These are phyloP conservation scores for Phoebastria nigripes DNA, from an alignment of 2,797 vertebrate genomes.

Conservation along the genomic window DNA sequence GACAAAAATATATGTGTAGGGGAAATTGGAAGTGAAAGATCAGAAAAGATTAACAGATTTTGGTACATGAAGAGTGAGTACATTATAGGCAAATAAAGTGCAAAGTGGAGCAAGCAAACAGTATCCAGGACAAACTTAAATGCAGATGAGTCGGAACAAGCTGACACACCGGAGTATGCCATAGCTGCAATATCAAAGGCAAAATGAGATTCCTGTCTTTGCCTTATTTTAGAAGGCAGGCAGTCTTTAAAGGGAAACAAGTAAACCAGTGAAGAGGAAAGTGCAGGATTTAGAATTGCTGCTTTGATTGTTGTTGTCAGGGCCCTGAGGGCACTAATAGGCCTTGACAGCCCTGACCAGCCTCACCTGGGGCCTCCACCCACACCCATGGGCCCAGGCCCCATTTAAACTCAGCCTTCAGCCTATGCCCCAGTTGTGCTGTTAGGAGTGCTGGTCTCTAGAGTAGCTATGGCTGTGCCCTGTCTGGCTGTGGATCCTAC, in stretches of 20 bases:
- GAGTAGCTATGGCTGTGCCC: accelerated
- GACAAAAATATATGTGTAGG: background rate
- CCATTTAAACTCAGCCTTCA: background rate
- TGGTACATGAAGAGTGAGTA: background rate
- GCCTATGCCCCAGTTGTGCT: accelerated
- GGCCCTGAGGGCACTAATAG: background rate
- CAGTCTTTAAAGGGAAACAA: background rate
- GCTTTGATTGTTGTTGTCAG: background rate
- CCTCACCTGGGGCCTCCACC: background rate
- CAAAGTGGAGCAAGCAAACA: conserved; percentile 37
- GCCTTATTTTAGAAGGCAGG: conserved; percentile 16
- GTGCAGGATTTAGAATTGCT: background rate
- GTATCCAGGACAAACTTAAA: conserved; percentile 47
- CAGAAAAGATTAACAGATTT: background rate
- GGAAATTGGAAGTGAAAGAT: background rate
- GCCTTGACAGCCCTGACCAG: background rate
- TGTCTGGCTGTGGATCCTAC: accelerated
- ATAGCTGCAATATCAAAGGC: conserved; percentile 35
- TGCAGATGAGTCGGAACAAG: conserved; percentile 46
- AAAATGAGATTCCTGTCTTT: background rate
- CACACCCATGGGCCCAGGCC: accelerated
- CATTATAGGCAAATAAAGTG: background rate
- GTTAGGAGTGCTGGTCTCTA: background rate
- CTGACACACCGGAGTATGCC: conserved; percentile 5
- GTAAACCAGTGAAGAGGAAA: background rate